Evolutionary conservation across 1,140 invertebrate genomes (phyloP), one percentile per base, ranked within the genome.

Genomic region (Rhizoglyphus robini): DNA sequence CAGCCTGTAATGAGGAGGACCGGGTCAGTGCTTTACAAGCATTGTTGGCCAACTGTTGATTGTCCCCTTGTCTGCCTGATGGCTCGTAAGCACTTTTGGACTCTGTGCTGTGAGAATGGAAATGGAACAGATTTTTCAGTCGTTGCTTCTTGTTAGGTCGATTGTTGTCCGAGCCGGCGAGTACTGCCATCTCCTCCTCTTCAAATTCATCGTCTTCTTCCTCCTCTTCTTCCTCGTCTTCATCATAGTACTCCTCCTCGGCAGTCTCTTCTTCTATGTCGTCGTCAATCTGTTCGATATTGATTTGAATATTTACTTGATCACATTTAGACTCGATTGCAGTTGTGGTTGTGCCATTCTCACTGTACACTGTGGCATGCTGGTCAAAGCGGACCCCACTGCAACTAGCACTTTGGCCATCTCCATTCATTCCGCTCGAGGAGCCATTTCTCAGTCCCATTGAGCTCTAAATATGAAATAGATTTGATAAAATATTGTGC

Each of bases 121-220:
- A 51, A 20, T 13, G 23, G n/a, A 51, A 51, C 13, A 51, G 48
- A 51, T 51, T 51, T 27, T 51, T 51, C 3, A 51, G 23, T 25
- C 15, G 15, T 51, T 51, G 18, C 29, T 27, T 51, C 48, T 8
- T 51, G 18, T 20, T 51, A 11, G 15, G 23, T 13, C 29, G n/a
- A 23, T 27, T 1, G 23, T 51, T 20, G 23, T 27, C 18, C 18
- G 8, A 8, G 18, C 8, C 36, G 18, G 8, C 36, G 18, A 41
- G 36, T 11, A 41, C 36, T 8, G 36, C 18, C 36, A 41, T 41
- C 36, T 41, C 36, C 29, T 60, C 30, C 58, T 32, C 29, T 3
- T 29, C 48, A 13, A 23, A 51, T 25, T 51, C 58, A 34, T 60
- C 58, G 25, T 59, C 57, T 4, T 59, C 57, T 8, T 59, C 57